Conservation (phyloP, 2,797 vertebrate genomes). For the Cyprinodon diabolis region DNA sequence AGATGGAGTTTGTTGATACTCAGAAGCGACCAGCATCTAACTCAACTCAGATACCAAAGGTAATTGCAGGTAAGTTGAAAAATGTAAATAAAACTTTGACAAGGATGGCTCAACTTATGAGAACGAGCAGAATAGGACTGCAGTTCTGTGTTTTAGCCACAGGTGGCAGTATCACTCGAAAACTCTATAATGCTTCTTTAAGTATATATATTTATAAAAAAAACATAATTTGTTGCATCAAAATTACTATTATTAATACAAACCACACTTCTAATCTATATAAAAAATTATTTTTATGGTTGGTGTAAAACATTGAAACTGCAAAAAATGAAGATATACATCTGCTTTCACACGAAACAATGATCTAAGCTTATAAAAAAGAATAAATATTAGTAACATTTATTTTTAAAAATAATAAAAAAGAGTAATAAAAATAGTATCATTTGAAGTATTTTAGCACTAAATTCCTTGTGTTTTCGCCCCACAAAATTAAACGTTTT, state of each 20-base stretch:
- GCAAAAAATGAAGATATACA: background rate
- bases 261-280: background rate
- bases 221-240: no score
- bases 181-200: background rate
- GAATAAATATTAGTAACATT: background rate
- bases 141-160: no score
- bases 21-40: no score
- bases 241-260: background rate
- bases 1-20: no score
- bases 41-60: no score
- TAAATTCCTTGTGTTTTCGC: background rate
- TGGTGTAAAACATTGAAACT: background rate
- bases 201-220: background rate
- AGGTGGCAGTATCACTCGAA: no score
- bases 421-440: background rate
- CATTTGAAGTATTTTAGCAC: background rate
- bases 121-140: no score
- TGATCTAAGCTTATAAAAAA: background rate
- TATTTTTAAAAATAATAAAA: background rate
- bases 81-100: no score
- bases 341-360: background rate
- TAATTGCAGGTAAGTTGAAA: no score
- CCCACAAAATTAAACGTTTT: no score
- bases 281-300: background rate
- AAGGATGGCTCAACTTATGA: no score